Conservation (phyloP, 1,140 invertebrate species). For the Amyelois transitella region DNA sequence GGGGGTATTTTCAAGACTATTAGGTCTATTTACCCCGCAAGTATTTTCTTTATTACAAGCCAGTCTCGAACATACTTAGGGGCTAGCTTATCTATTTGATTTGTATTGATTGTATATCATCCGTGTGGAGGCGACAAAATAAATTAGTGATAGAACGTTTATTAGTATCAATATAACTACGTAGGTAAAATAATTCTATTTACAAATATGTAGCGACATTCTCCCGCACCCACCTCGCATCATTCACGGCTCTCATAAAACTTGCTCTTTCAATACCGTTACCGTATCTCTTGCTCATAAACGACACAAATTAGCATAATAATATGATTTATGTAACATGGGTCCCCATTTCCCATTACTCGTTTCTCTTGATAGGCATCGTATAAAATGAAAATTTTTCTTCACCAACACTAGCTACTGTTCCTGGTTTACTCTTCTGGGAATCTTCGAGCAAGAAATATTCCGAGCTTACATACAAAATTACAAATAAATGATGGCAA, state of each 20-base stretch:
- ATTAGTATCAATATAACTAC: too few relatives aligned
- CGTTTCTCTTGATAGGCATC: background rate
- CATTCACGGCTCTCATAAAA: background rate
- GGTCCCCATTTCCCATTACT: background rate
- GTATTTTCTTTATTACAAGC: too few relatives aligned
- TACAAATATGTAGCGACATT: background rate
- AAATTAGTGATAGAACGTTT: too few relatives aligned
- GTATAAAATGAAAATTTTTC: background rate
- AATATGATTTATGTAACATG: conserved; percentile 8
- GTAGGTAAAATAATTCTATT: too few relatives aligned
- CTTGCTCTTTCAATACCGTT: conserved; percentile 11
- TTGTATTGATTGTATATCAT: too few relatives aligned
- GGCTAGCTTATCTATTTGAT: too few relatives aligned
- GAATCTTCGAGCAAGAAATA: background rate
- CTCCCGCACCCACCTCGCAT: background rate
- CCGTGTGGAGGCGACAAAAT: too few relatives aligned
- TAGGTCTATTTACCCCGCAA: too few relatives aligned
- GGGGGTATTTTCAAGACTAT: too few relatives aligned
- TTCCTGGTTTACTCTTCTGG: background rate
- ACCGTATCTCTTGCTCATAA: conserved; percentile 10
- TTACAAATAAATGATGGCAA: too few relatives aligned
- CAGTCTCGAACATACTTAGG: too few relatives aligned
- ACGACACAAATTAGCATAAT: conserved; percentile 15
- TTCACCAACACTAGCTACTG: background rate
- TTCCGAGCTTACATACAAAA: background rate